Base-by-base conservation (phyloP, 1,140 invertebrate species). In the Pentalonia nigronervosa region DNA sequence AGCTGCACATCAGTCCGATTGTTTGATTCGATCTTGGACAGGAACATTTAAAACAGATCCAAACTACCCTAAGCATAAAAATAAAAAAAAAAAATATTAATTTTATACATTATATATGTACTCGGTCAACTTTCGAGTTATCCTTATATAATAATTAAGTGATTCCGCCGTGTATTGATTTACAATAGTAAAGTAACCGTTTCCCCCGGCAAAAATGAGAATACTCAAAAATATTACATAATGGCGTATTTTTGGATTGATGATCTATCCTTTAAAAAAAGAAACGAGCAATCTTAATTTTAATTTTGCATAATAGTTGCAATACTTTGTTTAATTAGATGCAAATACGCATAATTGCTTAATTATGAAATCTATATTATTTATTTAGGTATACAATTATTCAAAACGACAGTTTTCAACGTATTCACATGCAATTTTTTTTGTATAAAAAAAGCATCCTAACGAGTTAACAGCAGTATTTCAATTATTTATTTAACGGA, bases 1-100 rank as follows among this genome's bases (percentile, higher is more conserved):
- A 96, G 96, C 97, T 97, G 96, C 97, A 98, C 98, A 98, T 98
- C 97, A 96, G 97, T 93, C 81, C 94, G 17, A 95, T 83, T 81
- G 21, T 94, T 84, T 50, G 81, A 45, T 93, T 93, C 91, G 20
- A 84, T 86, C 91, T 93, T 86, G 91, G 50, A 93, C 34, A 86
- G 91, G 81, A 93, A 93, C 91, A 93, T 93, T 93, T 93, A 93
- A 86, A 86, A 93, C 41, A 50, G 23, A 84, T 93, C 48, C 67
- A 41, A 84, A 86, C 25, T 25, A 81, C 81, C 81, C 83, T 30
- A 30, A 93, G 86, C 25, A 92, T 36, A 21, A 56, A 90, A 90
- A 30, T n/a, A 90, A 60, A 9, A 89, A 25, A 90, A 7, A 90
- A 89, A 25, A 60, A 60, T 90, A 21, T 41, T 56, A 56, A 23